Percentiles rank a stretch among this genome's conserved stretches.
phyloP scores from a whole-genome alignment of 2,888 invertebrate species.

The Agrilus biguttatus region DNA sequence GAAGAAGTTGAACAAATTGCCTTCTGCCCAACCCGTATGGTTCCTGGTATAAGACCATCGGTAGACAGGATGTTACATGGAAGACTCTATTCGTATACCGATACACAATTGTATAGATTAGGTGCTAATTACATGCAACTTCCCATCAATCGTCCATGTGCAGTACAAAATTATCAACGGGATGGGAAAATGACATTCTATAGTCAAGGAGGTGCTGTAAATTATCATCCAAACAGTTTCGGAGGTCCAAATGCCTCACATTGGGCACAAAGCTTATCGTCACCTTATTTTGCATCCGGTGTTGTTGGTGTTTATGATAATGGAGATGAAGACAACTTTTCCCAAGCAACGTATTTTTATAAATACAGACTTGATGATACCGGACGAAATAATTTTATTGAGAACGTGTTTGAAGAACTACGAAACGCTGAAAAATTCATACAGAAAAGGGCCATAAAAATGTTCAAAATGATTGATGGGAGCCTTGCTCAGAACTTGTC shows the following conservation, averaged over 20 bases:
- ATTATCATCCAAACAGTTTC: conserved; percentile 95
- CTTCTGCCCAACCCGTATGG: conserved; percentile 75
- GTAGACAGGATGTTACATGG: conserved; percentile 89
- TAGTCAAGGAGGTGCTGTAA: conserved; percentile 81
- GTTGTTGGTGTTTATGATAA: conserved; percentile 70
- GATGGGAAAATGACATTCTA: conserved; percentile 67
- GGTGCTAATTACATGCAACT: conserved; percentile 85
- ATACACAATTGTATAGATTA: conserved; percentile 80
- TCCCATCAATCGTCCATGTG: conserved; percentile 86
- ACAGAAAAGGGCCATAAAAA: conserved; percentile 71
- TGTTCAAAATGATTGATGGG: conserved; percentile 36
- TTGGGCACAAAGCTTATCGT: conserved; percentile 43
- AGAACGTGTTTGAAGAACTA: conserved; percentile 69
- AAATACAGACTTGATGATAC: conserved; percentile 54
- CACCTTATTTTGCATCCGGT: conserved; percentile 47
- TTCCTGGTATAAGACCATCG: conserved; percentile 85
- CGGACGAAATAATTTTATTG: conserved; percentile 54
- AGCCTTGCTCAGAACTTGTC: too few species aligned
- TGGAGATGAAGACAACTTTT: conserved; percentile 79
- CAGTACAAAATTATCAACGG: conserved; percentile 66
- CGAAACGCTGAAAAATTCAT: conserved; percentile 70
- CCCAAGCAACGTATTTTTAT: conserved; percentile 72
- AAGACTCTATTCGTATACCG: conserved; percentile 73
- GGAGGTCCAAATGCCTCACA: conserved; percentile 65
- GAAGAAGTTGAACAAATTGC: conserved; percentile 87